phyloP scores from a whole-genome alignment of 1,140 invertebrate species.

The Hylyphantes graminicola region DNA sequence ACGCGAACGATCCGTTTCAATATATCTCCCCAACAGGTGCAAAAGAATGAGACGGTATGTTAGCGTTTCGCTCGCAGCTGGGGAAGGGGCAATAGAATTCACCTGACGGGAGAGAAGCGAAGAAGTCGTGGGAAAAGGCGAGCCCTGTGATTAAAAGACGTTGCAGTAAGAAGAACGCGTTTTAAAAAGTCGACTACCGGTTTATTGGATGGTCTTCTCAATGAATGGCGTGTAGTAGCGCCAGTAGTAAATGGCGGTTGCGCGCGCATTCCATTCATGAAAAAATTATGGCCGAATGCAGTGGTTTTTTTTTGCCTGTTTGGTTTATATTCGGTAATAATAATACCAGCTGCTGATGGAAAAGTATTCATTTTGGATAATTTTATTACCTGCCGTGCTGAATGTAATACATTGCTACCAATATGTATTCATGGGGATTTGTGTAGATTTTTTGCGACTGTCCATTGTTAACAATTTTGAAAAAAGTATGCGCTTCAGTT shows the following conservation, averaged over 20 bases:
- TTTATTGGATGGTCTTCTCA: slow-evolving; percentile 28
- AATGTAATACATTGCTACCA: no score
- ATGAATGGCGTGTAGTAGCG: slow-evolving; percentile 44
- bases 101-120: slow-evolving; percentile 36
- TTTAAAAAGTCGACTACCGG: slow-evolving; percentile 51
- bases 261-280: slow-evolving; percentile 42
- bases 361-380: no score
- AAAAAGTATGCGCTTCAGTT: no score
- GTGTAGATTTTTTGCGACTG: no score
- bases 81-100: slow-evolving; percentile 20
- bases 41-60: no score
- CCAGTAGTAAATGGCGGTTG: slow-evolving; percentile 15
- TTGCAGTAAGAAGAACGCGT: slow-evolving; percentile 28
- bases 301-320: background rate
- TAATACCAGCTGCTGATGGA: background rate
- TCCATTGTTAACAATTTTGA: no score
- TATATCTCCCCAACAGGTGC: no score
- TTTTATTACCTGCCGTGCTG: no score
- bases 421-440: no score
- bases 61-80: background rate
- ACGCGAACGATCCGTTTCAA: no score
- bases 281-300: slow-evolving; percentile 4
- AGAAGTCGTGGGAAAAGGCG: slow-evolving; percentile 50
- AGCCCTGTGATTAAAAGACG: slow-evolving; percentile 51
- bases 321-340: slow-evolving; percentile 5